Percentiles rank a stretch among this genome's conserved stretches.
Conservation (phyloP, 2,888 invertebrate species). For the Eupithecia subumbrata region DNA sequence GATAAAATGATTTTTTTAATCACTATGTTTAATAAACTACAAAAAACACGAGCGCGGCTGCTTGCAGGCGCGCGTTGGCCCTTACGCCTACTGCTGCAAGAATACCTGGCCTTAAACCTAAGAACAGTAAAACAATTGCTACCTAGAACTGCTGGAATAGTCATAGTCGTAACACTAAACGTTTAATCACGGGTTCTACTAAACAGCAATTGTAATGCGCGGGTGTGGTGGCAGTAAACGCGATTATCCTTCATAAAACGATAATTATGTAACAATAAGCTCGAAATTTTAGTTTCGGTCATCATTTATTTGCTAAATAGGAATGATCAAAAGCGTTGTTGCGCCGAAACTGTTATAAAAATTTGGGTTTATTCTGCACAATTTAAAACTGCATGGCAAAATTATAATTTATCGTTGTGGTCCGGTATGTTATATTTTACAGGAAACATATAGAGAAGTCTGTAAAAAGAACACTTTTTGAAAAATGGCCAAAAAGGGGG, state of each 20-base stretch:
- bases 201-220: conserved; percentile 26
- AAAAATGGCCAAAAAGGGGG: too few species aligned
- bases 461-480: too few species aligned
- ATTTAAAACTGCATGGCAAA: background rate
- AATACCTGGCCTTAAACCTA: too few species aligned
- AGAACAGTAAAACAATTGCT: background rate
- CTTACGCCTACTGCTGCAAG: too few species aligned
- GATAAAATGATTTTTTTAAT: too few species aligned
- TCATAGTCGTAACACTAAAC: conserved; percentile 30
- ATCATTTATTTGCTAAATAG: background rate
- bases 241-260: conserved; percentile 1
- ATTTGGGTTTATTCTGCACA: background rate
- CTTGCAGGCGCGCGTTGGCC: too few species aligned
- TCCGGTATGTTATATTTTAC: too few species aligned
- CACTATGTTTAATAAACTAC: too few species aligned
- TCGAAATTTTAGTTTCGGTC: background rate
- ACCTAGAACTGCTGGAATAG: conserved; percentile 8
- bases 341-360: background rate
- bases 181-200: conserved; percentile 36
- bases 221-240: conserved; percentile 20
- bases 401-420: too few species aligned
- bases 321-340: background rate
- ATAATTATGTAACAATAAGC: background rate
- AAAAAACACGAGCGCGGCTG: too few species aligned
- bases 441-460: too few species aligned